Percentiles rank a stretch among this genome's conserved stretches.
phyloP scores from a whole-genome alignment of 2,797 vertebrate genomes.

The Pangasius sanitwongsei region DNA sequence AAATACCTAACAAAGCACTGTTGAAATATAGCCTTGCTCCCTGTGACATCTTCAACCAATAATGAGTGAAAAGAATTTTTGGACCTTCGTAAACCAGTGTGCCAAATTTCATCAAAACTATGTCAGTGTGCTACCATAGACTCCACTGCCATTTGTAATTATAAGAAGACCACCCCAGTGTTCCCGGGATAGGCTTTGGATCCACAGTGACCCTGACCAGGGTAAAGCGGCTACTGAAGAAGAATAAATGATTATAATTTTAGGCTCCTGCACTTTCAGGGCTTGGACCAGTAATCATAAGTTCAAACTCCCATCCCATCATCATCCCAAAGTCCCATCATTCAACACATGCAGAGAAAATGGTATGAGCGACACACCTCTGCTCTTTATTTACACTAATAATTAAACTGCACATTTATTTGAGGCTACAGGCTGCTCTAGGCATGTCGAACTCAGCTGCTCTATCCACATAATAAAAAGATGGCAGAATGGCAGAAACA shows the following conservation, averaged over 20 bases:
- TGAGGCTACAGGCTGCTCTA: constrained; percentile 11
- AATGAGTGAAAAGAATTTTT: background rate
- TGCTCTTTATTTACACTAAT: background rate
- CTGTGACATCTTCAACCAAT: too few species aligned
- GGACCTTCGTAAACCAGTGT: background rate
- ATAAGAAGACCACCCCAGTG: background rate
- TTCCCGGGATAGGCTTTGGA: background rate
- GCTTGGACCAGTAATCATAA: background rate
- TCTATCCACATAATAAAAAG: constrained; percentile 27
- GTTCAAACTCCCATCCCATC: background rate
- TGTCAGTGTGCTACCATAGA: background rate
- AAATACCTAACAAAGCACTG: too few species aligned
- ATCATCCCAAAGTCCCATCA: background rate
- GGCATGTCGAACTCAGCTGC: background rate
- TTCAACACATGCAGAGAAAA: background rate
- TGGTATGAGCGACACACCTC: background rate
- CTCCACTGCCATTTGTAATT: background rate
- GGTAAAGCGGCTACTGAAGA: background rate
- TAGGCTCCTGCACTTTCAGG: background rate
- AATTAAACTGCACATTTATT: constrained; percentile 71
- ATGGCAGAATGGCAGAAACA: constrained; percentile 28
- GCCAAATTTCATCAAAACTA: background rate
- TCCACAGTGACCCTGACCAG: background rate
- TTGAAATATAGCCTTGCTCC: too few species aligned
- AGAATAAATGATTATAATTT: background rate